Base-by-base conservation (phyloP, 2,888 invertebrate species). In the Macropis europaea region DNA sequence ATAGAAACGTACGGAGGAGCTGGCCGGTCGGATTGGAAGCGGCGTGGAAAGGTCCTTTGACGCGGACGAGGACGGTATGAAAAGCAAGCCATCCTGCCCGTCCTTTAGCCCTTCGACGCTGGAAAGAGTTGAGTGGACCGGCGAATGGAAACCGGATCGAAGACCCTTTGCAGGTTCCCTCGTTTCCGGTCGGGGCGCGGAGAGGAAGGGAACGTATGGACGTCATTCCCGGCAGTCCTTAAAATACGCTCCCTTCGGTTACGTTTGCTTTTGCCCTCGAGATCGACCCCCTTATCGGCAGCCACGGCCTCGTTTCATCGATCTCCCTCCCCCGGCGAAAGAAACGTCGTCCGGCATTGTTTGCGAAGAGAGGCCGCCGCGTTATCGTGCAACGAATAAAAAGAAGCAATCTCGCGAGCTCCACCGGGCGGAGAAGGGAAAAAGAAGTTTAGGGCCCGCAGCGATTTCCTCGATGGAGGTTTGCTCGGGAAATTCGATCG, bases 241-340 rank as follows among this genome's bases (percentile, higher is more conserved):
- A 72, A 76, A 73, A 53, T 66, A 67, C 48, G 47, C 34, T 43
- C 36, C 45, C 52, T 24, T 56, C 54, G 76, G 67, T 78, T 75
- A 68, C 60, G 56, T 62, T 48, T 54, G 43, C 60, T 61, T 64
- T 79, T 54, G 73, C 48, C 54, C 42, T n/a, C 60, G 28, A 30
- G 34, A 63, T 67, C 76, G 79, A 69, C 32, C 59, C 32, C 59
- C 70, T 79, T 77, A 79, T 77, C 77, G 72, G 48, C 53, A 53
- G 19, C 43, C 52, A 63, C 70, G 61, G 24, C 62, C 67, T 70
- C 73, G 78, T 73, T 70, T 54, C 79, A 79, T 79, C 79, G 74
- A 79, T 79, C 76, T 74, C 57, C 28, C 36, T 61, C 62, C 45
- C 24, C 45, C 24, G 45, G 45, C 38, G 13, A 67, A 69, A 79